phyloP scores from a whole-genome alignment of 2,113 vertebrate species.

The Cryptotis parvus region DNA sequence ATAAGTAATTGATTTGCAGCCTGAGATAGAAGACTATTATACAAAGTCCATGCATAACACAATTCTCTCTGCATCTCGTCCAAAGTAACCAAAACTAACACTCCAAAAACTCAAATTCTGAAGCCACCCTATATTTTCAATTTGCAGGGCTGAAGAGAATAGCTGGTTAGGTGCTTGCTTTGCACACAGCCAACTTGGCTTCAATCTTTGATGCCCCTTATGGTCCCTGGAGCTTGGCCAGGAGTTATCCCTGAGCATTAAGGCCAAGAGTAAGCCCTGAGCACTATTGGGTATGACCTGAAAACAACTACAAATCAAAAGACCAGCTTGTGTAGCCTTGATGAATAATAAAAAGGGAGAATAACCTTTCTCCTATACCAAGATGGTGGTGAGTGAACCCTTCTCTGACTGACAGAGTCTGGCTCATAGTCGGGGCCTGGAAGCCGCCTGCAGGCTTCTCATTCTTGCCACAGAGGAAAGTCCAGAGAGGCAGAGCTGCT shows the following conservation, averaged over 20 bases:
- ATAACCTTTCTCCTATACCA: slow-evolving; percentile 28
- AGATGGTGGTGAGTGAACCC: slow-evolving; percentile 39
- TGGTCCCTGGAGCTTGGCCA: too few relatives aligned
- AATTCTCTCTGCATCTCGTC: slow-evolving; percentile 12
- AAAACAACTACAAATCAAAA: too few relatives aligned
- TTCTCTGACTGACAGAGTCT: not conserved
- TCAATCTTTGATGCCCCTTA: too few relatives aligned
- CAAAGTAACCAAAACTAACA: slow-evolving; percentile 46
- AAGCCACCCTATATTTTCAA: slow-evolving; percentile 27
- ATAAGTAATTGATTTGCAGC: slow-evolving; percentile 65
- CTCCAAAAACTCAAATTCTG: slow-evolving; percentile 36
- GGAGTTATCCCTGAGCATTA: too few relatives aligned
- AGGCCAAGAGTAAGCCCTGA: too few relatives aligned
- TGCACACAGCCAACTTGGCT: too few relatives aligned
- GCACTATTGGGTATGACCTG: too few relatives aligned
- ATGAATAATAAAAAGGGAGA: slow-evolving; percentile 66
- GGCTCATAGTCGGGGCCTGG: not conserved
- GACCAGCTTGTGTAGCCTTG: not conserved
- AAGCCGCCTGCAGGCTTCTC: not conserved
- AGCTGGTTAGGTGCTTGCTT: too few relatives aligned
- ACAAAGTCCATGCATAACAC: not conserved
- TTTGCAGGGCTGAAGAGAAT: not conserved
- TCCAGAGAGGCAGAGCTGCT: not conserved
- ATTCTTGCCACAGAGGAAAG: not conserved
- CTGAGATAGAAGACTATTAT: slow-evolving; percentile 32